Evolutionary conservation across 2,888 invertebrate genomes (phyloP), one percentile per base, ranked within the genome.

Genomic region (Mythimna lalbum): DNA sequence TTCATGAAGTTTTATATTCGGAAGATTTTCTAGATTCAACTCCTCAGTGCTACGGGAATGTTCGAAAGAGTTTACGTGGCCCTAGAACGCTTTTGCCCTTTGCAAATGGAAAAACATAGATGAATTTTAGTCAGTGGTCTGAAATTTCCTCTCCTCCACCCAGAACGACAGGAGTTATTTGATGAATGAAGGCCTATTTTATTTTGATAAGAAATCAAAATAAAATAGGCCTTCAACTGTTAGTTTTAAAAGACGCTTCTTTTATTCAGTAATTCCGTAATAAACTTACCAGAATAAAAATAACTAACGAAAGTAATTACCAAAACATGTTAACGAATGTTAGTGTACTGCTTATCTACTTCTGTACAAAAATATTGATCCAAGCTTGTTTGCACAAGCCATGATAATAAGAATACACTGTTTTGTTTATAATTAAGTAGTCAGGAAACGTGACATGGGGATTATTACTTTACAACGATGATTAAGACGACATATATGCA

Each of bases 321-420:
- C 68, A 63, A 69, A 81, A 70, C 56, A 61, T 59, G 56, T 57
- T 36, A 52, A 71, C 31, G 23, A 61, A 66, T 52, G 57, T 62
- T 66, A 19, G 31, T 47, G 50, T 66, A 19, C n/a, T 47, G 53
- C 65, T 75, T 84, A 72, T 76, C 77, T 74, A 50, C 52, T 36
- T 53, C 21, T 55, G 65, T 71, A 84, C 82, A 86, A 90, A 89
- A 91, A 91, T 90, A 91, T 91, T 91, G 83, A 88, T 87, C 82
- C 78, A 86, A 85, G 78, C 74, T 56, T 89, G 86, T 91, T 90
- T 90, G 86, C 56, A 83, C 78, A 81, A 62, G 79, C 74, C 79
- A 36, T 69, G 83, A 85, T 86, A 88, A 86, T 85, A 82, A 82
- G 65, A 73, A 71, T 64, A 79, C 66, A 72, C 73, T 84, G 83